Evolutionary conservation across 2,113 vertebrate genomes (phyloP).

Genomic region (Ibidorhyncha struthersii): DNA sequence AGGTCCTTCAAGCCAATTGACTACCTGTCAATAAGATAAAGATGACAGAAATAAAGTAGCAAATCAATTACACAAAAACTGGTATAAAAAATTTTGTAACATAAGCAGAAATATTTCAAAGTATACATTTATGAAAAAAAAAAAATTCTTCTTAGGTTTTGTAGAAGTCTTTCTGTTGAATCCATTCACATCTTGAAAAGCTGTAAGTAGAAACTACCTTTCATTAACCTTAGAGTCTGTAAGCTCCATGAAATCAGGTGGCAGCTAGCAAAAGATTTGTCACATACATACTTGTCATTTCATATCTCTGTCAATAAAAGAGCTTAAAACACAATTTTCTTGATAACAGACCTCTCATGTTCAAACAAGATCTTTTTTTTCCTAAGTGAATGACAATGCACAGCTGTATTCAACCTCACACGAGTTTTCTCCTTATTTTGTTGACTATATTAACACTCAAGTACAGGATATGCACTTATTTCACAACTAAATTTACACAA

Average conservation of each 20-base stretch:
- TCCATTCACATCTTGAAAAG: neutral
- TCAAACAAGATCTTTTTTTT: neutral
- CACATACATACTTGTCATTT: neutral
- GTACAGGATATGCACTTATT: neutral
- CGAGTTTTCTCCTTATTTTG: neutral
- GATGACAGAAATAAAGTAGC: neutral
- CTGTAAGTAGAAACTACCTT: neutral
- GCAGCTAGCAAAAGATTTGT: neutral
- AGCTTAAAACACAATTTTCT: neutral
- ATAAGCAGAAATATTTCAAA: neutral
- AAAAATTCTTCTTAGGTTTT: neutral
- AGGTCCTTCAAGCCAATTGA: constrained; percentile 98
- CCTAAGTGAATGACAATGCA: neutral
- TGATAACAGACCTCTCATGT: neutral
- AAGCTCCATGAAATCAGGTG: neutral
- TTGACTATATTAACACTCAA: neutral
- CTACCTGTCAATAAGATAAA: constrained; percentile 81
- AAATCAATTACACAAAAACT: neutral
- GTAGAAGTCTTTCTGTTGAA: neutral
- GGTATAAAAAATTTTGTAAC: neutral
- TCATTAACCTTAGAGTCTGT: neutral
- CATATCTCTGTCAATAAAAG: neutral
- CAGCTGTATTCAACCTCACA: neutral
- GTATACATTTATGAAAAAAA: neutral
- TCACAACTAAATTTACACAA: neutral